Percentiles rank a stretch among this genome's conserved stretches.
phyloP scores from a whole-genome alignment of 2,113 vertebrate genomes.

The Oncorhynchus nerka region DNA sequence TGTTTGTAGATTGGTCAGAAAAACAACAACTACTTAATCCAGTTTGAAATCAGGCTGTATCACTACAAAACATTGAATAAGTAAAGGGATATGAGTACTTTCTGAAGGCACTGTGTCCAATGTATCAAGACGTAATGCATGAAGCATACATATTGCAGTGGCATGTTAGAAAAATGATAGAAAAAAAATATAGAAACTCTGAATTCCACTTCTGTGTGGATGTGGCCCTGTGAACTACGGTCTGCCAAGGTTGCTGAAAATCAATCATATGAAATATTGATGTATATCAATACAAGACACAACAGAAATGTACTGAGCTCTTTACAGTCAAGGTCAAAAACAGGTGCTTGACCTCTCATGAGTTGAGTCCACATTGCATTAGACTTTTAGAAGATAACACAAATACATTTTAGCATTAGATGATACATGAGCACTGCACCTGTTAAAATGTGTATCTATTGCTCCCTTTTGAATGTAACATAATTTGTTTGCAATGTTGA shows the following conservation, averaged over 20 bases:
- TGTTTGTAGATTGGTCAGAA: too few relatives aligned
- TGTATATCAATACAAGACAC: background rate
- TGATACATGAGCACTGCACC: background rate
- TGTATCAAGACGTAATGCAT: too few relatives aligned
- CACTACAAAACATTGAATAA: too few relatives aligned
- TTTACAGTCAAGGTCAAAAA: background rate
- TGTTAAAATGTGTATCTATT: background rate
- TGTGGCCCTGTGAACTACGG: conserved; percentile 12
- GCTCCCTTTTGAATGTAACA: background rate
- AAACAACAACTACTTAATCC: too few relatives aligned
- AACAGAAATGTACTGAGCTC: background rate
- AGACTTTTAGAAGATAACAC: background rate
- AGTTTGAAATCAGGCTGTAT: too few relatives aligned
- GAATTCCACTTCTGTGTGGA: too few relatives aligned
- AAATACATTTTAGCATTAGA: background rate
- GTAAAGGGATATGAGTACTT: too few relatives aligned
- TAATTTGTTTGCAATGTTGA: too few relatives aligned
- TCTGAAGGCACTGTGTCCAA: too few relatives aligned
- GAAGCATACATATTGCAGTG: too few relatives aligned
- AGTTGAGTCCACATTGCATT: background rate
- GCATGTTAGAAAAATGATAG: too few relatives aligned
- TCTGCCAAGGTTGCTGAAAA: background rate
- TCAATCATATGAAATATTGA: background rate
- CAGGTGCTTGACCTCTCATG: background rate
- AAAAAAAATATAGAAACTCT: too few relatives aligned